Conservation (phyloP, 2,797 vertebrate species). For the Syngnathus acus region DNA sequence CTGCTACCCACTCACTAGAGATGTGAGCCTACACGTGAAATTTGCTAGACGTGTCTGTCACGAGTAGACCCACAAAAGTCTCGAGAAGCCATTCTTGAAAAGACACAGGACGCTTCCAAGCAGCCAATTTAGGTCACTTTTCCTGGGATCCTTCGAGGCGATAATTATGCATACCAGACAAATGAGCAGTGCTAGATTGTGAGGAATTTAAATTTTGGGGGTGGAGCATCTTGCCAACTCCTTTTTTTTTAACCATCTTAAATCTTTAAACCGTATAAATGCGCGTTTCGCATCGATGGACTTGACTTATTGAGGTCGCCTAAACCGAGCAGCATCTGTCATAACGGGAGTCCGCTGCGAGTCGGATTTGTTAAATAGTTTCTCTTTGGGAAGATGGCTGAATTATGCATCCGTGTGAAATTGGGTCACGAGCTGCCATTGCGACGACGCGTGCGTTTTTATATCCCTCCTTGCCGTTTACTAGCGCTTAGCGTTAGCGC, state of each 20-base stretch:
- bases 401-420: slow-evolving; percentile 55
- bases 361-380: slow-evolving; percentile 36
- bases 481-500: slow-evolving; percentile 44
- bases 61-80: no score
- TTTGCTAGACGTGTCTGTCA: no score
- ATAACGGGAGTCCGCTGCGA: background rate
- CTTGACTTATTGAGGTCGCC: slow-evolving; percentile 57
- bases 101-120: no score
- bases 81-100: no score
- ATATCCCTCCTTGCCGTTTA: slow-evolving; percentile 47
- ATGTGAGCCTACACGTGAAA: no score
- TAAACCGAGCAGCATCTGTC: background rate
- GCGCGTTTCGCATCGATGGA: slow-evolving; percentile 36
- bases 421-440: slow-evolving; percentile 51
- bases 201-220: no score
- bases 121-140: no score
- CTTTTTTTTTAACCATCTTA: slow-evolving; percentile 33
- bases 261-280: slow-evolving; percentile 52
- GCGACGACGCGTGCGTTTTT: slow-evolving; percentile 52
- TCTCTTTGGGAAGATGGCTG: slow-evolving; percentile 31
- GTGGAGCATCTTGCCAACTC: background rate
- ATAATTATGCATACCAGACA: no score
- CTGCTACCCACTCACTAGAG: no score
- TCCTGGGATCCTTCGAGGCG: no score
- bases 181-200: no score